Percentiles rank a stretch among this genome's conserved stretches.
Evolutionary conservation across 64 coral and sea anemone genomes (phyloP).

Genomic region (Exaiptasia diaphana): DNA sequence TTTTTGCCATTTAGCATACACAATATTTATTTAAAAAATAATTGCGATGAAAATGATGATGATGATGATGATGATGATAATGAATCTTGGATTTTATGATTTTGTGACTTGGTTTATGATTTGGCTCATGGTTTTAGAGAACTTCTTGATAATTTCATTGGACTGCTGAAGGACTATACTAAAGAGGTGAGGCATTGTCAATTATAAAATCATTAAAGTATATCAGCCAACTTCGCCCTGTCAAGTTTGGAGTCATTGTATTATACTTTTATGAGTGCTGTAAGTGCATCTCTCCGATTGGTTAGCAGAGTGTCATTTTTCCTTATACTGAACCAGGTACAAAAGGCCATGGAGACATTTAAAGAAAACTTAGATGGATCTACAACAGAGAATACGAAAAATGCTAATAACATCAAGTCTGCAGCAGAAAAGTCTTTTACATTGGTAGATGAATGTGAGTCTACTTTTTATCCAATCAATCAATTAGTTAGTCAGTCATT

Average conservation of each 20-base stretch:
- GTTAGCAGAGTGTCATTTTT: not conserved
- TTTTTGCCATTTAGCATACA: no score
- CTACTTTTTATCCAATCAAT: not conserved
- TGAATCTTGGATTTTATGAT: not conserved
- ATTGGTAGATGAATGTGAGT: constrained; percentile 70
- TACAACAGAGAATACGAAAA: constrained; percentile 12
- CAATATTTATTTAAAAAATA: no score
- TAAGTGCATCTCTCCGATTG: not conserved
- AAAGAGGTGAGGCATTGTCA: constrained; percentile 64
- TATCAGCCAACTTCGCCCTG: not conserved
- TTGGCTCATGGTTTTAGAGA: constrained; percentile 41
- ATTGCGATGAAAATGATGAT: no score
- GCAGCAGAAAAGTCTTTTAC: constrained; percentile 63
- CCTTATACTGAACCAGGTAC: constrained; percentile 19
- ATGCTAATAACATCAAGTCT: constrained; percentile 54
- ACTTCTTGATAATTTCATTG: constrained; percentile 87
- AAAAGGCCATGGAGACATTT: constrained; percentile 73
- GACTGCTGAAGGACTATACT: constrained; percentile 87
- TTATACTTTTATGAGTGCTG: not conserved
- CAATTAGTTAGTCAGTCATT: not conserved
- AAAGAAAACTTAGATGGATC: constrained; percentile 69
- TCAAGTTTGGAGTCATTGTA: not conserved
- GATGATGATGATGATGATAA: not conserved
- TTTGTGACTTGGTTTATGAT: not conserved
- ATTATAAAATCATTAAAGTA: not conserved